phyloP scores from a whole-genome alignment of 1,140 invertebrate species.

The Drosophila rhopaloa region DNA sequence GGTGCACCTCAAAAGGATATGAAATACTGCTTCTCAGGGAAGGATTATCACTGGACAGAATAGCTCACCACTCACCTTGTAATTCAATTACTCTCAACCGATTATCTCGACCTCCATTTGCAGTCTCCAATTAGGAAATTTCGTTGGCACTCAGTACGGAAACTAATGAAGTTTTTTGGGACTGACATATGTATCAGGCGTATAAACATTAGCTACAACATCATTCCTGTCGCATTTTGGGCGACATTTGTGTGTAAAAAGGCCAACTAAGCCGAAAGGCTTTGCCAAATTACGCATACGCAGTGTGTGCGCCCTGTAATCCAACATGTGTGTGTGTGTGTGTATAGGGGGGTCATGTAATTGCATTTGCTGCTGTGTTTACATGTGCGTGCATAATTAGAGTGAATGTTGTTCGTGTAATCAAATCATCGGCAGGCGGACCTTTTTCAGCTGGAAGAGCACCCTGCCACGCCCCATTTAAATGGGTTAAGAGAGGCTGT shows the following conservation, averaged over 20 bases:
- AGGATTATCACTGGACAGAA: conserved; percentile 11
- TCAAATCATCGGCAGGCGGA: conserved; percentile 66
- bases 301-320: conserved; percentile 67
- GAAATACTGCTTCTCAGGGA: neutral
- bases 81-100: conserved; percentile 16
- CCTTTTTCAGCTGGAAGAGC: conserved; percentile 26
- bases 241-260: conserved; percentile 28
- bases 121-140: conserved; percentile 3
- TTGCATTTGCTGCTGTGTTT: conserved; percentile 75
- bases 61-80: neutral
- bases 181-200: conserved; percentile 7
- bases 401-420: conserved; percentile 75
- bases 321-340: conserved; percentile 21
- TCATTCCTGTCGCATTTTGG: conserved; percentile 20
- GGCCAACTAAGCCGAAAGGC: conserved; percentile 37
- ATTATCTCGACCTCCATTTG: conserved; percentile 11
- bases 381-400: conserved; percentile 81
- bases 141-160: conserved; percentile 2
- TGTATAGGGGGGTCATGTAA: conserved; percentile 51
- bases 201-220: conserved; percentile 26
- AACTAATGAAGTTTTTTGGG: conserved; percentile 32
- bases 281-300: conserved; percentile 72
- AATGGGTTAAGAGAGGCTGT: conserved; percentile 10
- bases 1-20: conserved; percentile 18
- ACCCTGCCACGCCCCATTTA: conserved; percentile 5